phyloP scores from a whole-genome alignment of 1,140 invertebrate species.

The Drosophila nikananu region DNA sequence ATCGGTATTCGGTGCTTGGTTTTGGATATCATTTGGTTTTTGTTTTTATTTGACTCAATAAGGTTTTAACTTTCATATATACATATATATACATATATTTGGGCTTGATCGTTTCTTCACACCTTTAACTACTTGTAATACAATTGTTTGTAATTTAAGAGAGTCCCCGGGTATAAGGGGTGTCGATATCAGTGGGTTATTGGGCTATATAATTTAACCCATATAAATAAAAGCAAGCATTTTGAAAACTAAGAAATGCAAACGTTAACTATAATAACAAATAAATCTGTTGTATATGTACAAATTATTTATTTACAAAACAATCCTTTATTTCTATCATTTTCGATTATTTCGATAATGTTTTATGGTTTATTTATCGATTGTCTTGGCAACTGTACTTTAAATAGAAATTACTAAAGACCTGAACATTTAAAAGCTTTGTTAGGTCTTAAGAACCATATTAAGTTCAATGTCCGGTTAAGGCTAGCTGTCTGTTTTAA shows the following conservation, averaged over 20 bases:
- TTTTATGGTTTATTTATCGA: neutral
- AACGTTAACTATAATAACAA: too few species aligned
- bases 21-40: slow-evolving; percentile 22
- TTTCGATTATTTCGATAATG: neutral
- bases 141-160: slow-evolving; percentile 41
- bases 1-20: slow-evolving; percentile 13
- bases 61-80: slow-evolving; percentile 16
- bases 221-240: neutral
- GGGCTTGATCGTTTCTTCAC: slow-evolving; percentile 26
- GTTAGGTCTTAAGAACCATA: neutral
- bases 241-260: neutral
- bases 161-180: slow-evolving; percentile 4
- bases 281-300: neutral
- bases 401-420: neutral
- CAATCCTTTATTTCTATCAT: neutral
- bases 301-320: neutral
- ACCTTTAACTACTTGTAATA: slow-evolving; percentile 18
- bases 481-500: too few species aligned
- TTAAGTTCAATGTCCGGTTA: neutral
- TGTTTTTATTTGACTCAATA: slow-evolving; percentile 7
- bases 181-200: slow-evolving; percentile 15
- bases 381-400: neutral
- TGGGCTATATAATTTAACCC: neutral
- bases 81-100: neutral
- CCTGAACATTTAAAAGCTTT: neutral